Evolutionary conservation across 2,113 vertebrate genomes (phyloP).

Genomic region (Takifugu bimaculatus): DNA sequence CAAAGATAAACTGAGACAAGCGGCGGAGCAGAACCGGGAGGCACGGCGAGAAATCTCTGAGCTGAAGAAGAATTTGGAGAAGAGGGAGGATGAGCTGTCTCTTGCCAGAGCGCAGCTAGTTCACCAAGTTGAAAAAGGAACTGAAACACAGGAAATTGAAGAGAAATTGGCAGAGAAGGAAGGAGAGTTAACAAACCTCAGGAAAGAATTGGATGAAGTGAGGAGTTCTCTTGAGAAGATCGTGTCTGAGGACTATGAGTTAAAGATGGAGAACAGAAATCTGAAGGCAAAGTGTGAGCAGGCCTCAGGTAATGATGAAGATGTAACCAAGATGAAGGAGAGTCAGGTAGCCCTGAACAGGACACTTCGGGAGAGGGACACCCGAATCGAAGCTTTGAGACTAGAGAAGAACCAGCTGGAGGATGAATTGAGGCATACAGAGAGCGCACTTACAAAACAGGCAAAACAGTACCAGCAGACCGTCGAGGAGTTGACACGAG

Average conservation of each 20-base stretch:
- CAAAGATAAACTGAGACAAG: constrained; percentile 75
- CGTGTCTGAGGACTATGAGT: constrained; percentile 77
- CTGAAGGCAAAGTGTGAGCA: constrained; percentile 60
- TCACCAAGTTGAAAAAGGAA: constrained; percentile 46
- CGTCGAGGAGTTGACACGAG: constrained; percentile 77
- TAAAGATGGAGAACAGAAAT: constrained; percentile 82
- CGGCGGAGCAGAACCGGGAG: constrained; percentile 69
- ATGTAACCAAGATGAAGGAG: constrained; percentile 75
- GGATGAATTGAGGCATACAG: constrained; percentile 73
- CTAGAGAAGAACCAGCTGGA: constrained; percentile 84
- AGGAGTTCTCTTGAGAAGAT: constrained; percentile 73
- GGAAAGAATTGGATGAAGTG: constrained; percentile 73
- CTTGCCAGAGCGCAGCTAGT: constrained; percentile 59
- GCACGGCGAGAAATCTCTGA: constrained; percentile 71
- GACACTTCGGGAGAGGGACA: constrained; percentile 78
- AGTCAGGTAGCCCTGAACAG: constrained; percentile 68
- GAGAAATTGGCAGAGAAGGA: constrained; percentile 69
- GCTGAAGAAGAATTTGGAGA: constrained; percentile 74
- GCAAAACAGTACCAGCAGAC: constrained; percentile 79
- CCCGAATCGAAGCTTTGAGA: constrained; percentile 80
- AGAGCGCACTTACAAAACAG: constrained; percentile 78
- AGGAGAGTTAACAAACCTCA: constrained; percentile 75
- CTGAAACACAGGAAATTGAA: constrained; percentile 34
- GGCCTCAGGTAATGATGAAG: constrained; percentile 50
- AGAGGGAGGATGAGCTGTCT: constrained; percentile 75